Evolutionary conservation across 2,113 vertebrate species (phyloP), one percentile per base, ranked within the genome.

Genomic region (Archocentrus centrarchus): DNA sequence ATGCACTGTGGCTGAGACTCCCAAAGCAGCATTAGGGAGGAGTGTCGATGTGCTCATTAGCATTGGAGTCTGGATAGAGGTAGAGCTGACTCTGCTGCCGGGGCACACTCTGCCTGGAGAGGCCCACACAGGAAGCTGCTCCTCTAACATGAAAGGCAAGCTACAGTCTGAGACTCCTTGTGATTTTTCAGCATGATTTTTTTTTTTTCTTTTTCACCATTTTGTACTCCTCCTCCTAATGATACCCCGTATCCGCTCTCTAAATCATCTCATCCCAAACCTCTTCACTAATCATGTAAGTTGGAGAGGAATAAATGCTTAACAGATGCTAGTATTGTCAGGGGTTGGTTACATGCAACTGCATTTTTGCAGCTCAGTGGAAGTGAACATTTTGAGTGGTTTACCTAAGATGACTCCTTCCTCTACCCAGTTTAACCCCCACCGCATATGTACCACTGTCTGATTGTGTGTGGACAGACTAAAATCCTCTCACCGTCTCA

Each of bases 301-400:
- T 59, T 89, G 86, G 75, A 91, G 84, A 85, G 85, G 83, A 86
- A 47, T 63, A 88, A 77, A 86, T 83, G 89, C 84, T 75, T 24
- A 89, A 81, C 92, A 92, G 89, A 90, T 92, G 92, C 84, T 77
- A 5, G 53, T 84, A 79, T 86, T 90, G 82, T 91, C 92, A 90
- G 59, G 85, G 86, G 89, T 83, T 53, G 85, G 58, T 60, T 73
- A 41, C 83, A 86, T 64, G 81, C 59, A 78, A 66, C 84, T 53
- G 59, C 9, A 20, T 53, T 80, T 90, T 77, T 59, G 84, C 86
- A 82, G 84, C 88, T 87, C 61, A 58, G 73, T 78, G 64, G 77
- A 85, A 61, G 30, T 50, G 50, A 75, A 32, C 6, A 4, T 75
- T 90, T 77, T 30, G 22, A 76, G 41, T 10, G 15, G 22, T 27